phyloP scores from a whole-genome alignment of 2,888 invertebrate genomes.

The Cryptocephalus primarius region DNA sequence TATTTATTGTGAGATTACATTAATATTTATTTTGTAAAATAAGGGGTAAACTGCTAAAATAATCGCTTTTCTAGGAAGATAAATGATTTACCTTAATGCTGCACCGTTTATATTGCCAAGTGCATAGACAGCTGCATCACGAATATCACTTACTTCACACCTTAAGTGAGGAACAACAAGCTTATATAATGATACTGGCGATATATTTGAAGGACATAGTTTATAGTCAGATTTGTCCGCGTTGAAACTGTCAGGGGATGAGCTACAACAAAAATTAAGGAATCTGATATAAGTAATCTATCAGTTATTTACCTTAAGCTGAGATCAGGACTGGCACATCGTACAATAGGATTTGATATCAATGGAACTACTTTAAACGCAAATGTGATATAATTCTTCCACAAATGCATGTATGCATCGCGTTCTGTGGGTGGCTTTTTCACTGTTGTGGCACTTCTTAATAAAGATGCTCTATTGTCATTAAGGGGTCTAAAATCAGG shows the following conservation, averaged over 20 bases:
- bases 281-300: not conserved
- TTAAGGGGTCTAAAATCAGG: slow-evolving; percentile 66
- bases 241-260: slow-evolving; percentile 82
- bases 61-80: not conserved
- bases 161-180: slow-evolving; percentile 83
- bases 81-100: slow-evolving; percentile 70
- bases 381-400: slow-evolving; percentile 96
- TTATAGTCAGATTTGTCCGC: slow-evolving; percentile 74
- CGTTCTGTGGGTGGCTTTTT: slow-evolving; percentile 88
- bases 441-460: slow-evolving; percentile 77
- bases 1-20: too few relatives aligned
- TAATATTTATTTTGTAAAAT: slow-evolving; percentile 1
- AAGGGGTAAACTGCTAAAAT: too few relatives aligned
- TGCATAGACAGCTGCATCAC: slow-evolving; percentile 89
- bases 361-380: slow-evolving; percentile 94
- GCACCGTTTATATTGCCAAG: slow-evolving; percentile 92
- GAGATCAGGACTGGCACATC: slow-evolving; percentile 88
- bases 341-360: slow-evolving; percentile 72
- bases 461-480: slow-evolving; percentile 89
- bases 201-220: slow-evolving; percentile 46
- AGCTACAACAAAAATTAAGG: slow-evolving; percentile 47
- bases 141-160: slow-evolving; percentile 87
- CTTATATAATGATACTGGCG: slow-evolving; percentile 83
- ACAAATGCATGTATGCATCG: slow-evolving; percentile 90
- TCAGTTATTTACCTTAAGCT: slow-evolving; percentile 60